These are phyloP conservation scores for Bradypus variegatus DNA, from an alignment of 2,797 vertebrate genomes.

Conservation along the genomic window DNA sequence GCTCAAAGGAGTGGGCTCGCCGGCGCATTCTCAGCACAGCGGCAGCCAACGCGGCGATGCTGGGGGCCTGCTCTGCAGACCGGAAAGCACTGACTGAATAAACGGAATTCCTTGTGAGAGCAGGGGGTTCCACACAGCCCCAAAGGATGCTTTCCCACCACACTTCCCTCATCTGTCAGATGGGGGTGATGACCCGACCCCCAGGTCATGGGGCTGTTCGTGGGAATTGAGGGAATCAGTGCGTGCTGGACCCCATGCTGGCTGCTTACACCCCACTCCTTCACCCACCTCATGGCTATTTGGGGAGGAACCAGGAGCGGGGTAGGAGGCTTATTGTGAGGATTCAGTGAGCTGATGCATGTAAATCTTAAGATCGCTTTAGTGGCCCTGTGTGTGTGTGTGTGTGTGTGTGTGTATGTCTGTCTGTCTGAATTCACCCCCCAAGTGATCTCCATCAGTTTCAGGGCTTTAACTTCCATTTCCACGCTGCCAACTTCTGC, in stretches of 20 bases:
- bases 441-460: not conserved
- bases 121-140: not conserved
- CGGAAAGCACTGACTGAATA: not conserved
- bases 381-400: fast-evolving
- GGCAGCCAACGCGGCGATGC: not conserved
- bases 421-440: no score
- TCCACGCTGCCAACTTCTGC: not conserved
- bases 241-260: not conserved
- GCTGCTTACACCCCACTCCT: not conserved
- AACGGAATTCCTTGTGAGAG: not conserved
- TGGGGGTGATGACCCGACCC: not conserved
- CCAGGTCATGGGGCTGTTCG: not conserved
- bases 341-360: not conserved
- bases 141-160: not conserved
- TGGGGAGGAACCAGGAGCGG: not conserved
- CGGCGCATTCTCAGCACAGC: fast-evolving
- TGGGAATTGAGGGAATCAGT: not conserved
- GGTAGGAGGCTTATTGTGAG: not conserved
- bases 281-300: not conserved
- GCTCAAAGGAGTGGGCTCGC: not conserved
- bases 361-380: not conserved
- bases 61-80: not conserved
- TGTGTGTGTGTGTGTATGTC: fast-evolving
- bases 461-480: not conserved
- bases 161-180: not conserved